A percentile compares a stretch with the other conserved stretches of the same genome.
These are phyloP conservation scores for Serinus canaria DNA, from an alignment of 2,113 vertebrate species.

Conservation along the genomic window DNA sequence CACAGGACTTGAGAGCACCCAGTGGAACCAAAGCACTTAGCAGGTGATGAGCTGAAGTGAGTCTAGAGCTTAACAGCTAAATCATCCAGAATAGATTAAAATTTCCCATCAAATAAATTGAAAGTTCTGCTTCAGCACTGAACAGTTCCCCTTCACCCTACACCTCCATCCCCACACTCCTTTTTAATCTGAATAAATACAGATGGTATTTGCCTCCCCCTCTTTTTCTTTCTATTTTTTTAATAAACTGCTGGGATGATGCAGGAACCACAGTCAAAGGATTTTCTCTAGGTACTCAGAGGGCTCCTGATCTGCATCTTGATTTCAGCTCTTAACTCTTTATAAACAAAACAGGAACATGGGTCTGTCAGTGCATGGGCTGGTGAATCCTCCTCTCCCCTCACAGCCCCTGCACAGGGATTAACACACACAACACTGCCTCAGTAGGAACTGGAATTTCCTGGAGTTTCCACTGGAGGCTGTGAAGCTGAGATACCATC, in stretches of 20 bases:
- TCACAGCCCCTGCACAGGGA: not conserved
- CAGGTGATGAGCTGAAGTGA: not conserved
- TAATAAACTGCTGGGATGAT: not conserved
- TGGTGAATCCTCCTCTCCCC: not conserved
- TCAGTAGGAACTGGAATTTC: not conserved
- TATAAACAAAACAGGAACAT: not conserved
- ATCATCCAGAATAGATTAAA: not conserved
- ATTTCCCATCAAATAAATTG: not conserved
- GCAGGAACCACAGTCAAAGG: not conserved
- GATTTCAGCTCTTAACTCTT: not conserved
- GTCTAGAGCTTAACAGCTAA: not conserved
- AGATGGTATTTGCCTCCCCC: not conserved
- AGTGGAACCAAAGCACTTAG: not conserved
- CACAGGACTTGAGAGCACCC: not conserved
- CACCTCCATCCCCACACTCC: not conserved
- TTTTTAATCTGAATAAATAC: not conserved
- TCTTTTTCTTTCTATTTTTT: not conserved
- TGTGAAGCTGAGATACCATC: not conserved
- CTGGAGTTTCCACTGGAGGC: not conserved
- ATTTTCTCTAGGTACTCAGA: not conserved
- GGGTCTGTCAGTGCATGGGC: not conserved
- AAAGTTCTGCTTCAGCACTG: conserved; percentile 1
- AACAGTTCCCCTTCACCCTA: not conserved
- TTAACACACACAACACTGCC: not conserved
- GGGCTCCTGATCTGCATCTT: not conserved